Conservation (phyloP, 1,140 invertebrate genomes). For the Antheraea mylitta region DNA sequence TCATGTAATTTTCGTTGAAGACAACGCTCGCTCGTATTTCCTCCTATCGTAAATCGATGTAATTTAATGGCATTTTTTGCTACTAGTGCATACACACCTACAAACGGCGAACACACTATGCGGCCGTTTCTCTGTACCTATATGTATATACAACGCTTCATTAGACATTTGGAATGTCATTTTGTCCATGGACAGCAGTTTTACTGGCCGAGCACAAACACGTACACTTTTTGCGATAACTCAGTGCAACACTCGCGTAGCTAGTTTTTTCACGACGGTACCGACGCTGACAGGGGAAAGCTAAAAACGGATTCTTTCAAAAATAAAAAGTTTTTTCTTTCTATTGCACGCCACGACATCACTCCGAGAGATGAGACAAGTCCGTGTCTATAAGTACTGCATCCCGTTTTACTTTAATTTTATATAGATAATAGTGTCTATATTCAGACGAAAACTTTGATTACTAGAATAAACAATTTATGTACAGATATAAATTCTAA, state of each 20-base stretch:
- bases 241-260: slow-evolving; percentile 4
- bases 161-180: slow-evolving; percentile 58
- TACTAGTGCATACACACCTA: neutral
- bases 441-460: no score
- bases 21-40: neutral
- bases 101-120: neutral
- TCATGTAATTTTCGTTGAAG: neutral
- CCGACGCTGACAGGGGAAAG: slow-evolving; percentile 50
- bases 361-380: no score
- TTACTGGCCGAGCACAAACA: slow-evolving; percentile 19
- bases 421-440: no score
- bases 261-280: slow-evolving; percentile 36
- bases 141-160: slow-evolving; percentile 40
- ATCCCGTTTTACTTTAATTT: no score
- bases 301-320: slow-evolving; percentile 19
- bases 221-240: slow-evolving; percentile 47
- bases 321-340: neutral
- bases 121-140: slow-evolving; percentile 26
- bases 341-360: no score
- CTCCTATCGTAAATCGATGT: neutral
- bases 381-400: no score
- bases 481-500: no score
- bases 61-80: neutral
- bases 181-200: slow-evolving; percentile 34
- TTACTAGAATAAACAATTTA: no score